Evolutionary conservation across 2,113 vertebrate species (phyloP).

Genomic region (Tetraodon nigroviridis): DNA sequence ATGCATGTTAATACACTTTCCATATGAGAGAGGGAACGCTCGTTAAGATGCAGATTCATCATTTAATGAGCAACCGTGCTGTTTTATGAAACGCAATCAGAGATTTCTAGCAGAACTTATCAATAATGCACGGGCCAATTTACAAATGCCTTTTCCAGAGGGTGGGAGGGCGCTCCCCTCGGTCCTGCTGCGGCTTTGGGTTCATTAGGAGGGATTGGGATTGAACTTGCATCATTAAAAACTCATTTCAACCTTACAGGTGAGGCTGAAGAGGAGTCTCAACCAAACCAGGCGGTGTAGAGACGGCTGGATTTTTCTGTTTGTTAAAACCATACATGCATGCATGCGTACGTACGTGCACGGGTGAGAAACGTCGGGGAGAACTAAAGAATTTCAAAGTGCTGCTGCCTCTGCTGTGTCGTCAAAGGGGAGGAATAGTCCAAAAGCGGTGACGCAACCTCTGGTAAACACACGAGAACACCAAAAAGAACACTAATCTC

Average conservation of each 20-base stretch:
- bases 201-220: slow-evolving; percentile 10
- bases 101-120: slow-evolving; percentile 47
- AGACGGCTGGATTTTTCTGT: not conserved
- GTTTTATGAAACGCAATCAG: slow-evolving; percentile 58
- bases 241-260: too few species aligned
- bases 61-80: slow-evolving; percentile 53
- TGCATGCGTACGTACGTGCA: too few species aligned
- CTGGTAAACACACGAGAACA: slow-evolving; percentile 31
- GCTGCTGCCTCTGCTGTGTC: slow-evolving; percentile 28
- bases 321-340: not conserved
- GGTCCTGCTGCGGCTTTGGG: slow-evolving; percentile 8
- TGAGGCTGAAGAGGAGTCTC: not conserved
- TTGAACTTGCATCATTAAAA: too few species aligned
- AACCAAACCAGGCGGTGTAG: slow-evolving; percentile 15
- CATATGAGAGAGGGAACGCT: slow-evolving; percentile 10
- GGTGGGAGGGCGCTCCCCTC: slow-evolving; percentile 19
- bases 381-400: slow-evolving; percentile 35
- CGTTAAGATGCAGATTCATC: slow-evolving; percentile 42
- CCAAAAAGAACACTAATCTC: slow-evolving; percentile 35
- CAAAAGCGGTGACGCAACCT: slow-evolving; percentile 48
- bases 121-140: slow-evolving; percentile 59
- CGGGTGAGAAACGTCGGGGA: slow-evolving; percentile 14
- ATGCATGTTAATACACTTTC: slow-evolving; percentile 50
- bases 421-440: slow-evolving; percentile 15
- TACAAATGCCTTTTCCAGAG: slow-evolving; percentile 45